phyloP scores from a whole-genome alignment of 23 tunicate genomes.

The Trididemnum clinides region DNA sequence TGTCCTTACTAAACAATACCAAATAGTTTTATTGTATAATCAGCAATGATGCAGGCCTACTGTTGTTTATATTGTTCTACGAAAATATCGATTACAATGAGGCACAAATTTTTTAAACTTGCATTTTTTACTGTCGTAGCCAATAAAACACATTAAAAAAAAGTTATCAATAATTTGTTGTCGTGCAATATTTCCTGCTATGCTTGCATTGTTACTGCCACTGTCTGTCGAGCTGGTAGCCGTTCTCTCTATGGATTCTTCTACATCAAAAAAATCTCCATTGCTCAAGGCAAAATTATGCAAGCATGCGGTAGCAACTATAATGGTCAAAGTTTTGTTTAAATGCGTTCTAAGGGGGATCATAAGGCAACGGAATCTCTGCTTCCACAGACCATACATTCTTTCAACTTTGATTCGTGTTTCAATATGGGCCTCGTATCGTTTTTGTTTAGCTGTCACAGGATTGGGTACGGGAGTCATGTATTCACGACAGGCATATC shows the following conservation, averaged over 20 bases:
- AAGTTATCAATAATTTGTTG: neutral
- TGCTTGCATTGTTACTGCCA: neutral
- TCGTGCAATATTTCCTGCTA: neutral
- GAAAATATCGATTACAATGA: too few species aligned
- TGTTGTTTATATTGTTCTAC: too few species aligned
- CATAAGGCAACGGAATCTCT: constrained; percentile 45
- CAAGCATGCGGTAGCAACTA: constrained; percentile 50
- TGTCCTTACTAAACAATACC: too few species aligned
- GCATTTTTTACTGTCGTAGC: too few species aligned
- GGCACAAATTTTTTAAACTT: too few species aligned
- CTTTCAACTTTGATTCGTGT: constrained; percentile 36
- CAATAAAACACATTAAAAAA: too few species aligned
- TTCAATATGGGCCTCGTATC: constrained; percentile 42
- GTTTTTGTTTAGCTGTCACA: neutral
- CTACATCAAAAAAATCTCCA: neutral
- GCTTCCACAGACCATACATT: constrained; percentile 56
- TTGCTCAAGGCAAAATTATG: constrained; percentile 38
- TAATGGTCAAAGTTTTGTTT: constrained; percentile 28
- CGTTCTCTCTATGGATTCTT: neutral
- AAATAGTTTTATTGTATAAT: too few species aligned
- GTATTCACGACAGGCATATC: constrained; percentile 52
- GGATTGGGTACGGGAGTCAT: constrained; percentile 65
- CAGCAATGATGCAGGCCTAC: too few species aligned
- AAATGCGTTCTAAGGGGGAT: constrained; percentile 29
- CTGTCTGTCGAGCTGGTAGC: neutral